Base-by-base conservation (phyloP, 2,888 invertebrate genomes). In the Perithous albicinctus region DNA sequence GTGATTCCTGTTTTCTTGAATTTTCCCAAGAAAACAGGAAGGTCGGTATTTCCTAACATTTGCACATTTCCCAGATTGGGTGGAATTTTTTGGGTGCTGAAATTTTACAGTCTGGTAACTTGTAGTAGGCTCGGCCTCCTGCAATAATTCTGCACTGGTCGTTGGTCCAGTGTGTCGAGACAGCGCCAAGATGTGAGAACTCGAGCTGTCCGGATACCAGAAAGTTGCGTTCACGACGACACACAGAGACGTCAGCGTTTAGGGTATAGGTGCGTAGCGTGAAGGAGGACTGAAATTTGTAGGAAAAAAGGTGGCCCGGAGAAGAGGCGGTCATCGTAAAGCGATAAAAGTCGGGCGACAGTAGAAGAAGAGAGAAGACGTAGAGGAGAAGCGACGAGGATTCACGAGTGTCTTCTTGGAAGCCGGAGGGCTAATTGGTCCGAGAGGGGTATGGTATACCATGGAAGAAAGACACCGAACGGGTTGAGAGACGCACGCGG, bases 381-480 rank as follows among this genome's bases (percentile, higher is more conserved):
- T 48, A 70, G 54, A 79, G 69, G 74, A 64, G 8, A 64, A 35
- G 54, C 32, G 70, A 48, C 23, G 69, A 83, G 75, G 81, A 83
- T 81, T 63, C 87, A 84, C 84, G 88, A 85, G 78, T 82, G 78
- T 81, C 66, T 88, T 91, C 91, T 88, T 88, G 90, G 91, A 92
- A 92, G 90, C 89, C 90, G 85, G 87, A 87, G 89, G 90, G 90
- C 89, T 91, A 91, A 92, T 92, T 92, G 91, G 90, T 89, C 89
- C 88, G 86, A 46, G 63, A 70, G 78, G 56, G 74, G 78, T 54
- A 64, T 61, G 15, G 56, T 56, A 75, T 78, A 69, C 64, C 66
- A 67, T 67, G 67, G 61, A 67, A 54, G 59, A 66, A 75, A 78
- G 75, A 82, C 51, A 82, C 67, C 72, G 70, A 66, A 46, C 35